Conservation (phyloP, 2,888 invertebrate species). For the Trichacis sp. region DNA sequence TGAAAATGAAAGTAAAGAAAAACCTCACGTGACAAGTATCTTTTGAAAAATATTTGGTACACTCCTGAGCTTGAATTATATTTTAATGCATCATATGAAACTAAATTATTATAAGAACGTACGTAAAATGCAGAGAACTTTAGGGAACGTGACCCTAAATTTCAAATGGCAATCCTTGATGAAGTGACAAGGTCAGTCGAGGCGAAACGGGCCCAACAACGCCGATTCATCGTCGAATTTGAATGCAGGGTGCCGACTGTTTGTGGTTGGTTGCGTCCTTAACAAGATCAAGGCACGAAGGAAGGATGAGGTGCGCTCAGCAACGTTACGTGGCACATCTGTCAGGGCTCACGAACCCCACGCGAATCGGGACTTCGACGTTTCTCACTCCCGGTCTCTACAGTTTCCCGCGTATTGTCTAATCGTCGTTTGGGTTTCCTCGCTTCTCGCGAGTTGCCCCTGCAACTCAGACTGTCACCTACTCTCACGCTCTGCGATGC, state of each 20-base stretch:
- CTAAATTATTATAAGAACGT: no score
- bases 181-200: conserved; percentile 31
- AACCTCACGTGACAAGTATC: no score
- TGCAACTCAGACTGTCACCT: conserved; percentile 34
- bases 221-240: conserved; percentile 61
- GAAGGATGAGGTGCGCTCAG: conserved; percentile 50
- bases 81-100: no score
- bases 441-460: conserved; percentile 16
- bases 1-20: no score
- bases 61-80: no score
- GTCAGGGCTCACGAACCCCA: conserved; percentile 59
- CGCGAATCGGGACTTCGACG: conserved; percentile 45
- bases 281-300: conserved; percentile 62
- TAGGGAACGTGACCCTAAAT: neutral
- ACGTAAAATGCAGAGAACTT: no score
- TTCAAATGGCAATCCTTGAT: conserved; percentile 17
- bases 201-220: conserved; percentile 52
- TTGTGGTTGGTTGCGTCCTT: conserved; percentile 66
- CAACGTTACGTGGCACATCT: conserved; percentile 57
- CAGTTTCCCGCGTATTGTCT: conserved; percentile 61
- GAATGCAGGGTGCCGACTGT: conserved; percentile 64
- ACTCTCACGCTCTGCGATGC: conserved; percentile 44
- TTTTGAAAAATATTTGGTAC: no score
- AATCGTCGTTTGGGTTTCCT: conserved; percentile 55
- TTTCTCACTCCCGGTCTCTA: conserved; percentile 47